These are phyloP conservation scores for Mastomys coucha DNA, from an alignment of 2,113 vertebrate genomes.

Conservation along the genomic window DNA sequence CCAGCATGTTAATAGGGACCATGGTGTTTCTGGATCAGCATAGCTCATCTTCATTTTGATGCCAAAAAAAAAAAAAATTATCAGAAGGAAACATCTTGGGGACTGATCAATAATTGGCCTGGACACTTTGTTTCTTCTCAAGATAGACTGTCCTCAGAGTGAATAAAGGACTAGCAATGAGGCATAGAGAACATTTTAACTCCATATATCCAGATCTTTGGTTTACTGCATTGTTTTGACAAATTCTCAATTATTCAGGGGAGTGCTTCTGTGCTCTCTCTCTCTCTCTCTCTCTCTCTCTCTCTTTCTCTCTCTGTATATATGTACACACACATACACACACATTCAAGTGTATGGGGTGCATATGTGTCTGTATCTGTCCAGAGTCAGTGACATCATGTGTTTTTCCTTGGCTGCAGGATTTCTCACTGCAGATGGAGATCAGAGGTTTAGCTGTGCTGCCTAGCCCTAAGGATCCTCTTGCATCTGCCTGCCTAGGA, in stretches of 20 bases:
- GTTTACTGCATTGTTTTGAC: not conserved
- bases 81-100: not conserved
- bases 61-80: not conserved
- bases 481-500: not conserved
- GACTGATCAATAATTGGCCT: too few species aligned
- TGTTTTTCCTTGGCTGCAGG: not conserved
- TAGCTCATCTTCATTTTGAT: not conserved
- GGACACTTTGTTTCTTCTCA: not conserved
- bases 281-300: too few species aligned
- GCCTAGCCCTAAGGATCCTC: not conserved
- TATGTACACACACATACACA: not conserved
- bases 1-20: too few species aligned
- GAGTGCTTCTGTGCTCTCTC: too few species aligned
- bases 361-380: not conserved
- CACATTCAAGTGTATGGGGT: not conserved
- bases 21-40: not conserved
- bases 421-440: not conserved
- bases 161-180: not conserved
- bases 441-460: not conserved
- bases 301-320: too few species aligned
- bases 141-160: not conserved
- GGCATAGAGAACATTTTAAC: rapidly evolving
- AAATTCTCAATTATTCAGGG: not conserved
- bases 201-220: too few species aligned
- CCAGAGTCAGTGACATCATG: not conserved